phyloP scores from a whole-genome alignment of 1,140 invertebrate genomes.

The Bombyx mandarina region DNA sequence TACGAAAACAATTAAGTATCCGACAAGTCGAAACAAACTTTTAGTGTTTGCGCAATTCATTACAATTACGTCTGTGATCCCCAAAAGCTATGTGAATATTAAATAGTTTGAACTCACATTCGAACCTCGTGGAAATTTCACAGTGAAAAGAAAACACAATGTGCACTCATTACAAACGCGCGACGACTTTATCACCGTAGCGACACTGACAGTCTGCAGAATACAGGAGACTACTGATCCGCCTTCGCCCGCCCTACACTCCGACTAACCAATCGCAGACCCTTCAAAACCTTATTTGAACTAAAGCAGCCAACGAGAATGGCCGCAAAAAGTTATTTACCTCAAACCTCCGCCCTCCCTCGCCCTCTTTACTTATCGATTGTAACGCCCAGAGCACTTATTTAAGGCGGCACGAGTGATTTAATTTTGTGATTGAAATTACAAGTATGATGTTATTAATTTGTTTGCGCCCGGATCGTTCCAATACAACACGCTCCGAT shows the following conservation, averaged over 20 bases:
- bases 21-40: no score
- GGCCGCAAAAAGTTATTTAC: conserved; percentile 56
- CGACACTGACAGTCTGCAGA: conserved; percentile 1
- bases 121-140: conserved; percentile 11
- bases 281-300: no score
- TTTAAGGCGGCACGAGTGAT: conserved; percentile 54
- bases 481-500: conserved; percentile 38
- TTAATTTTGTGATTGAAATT: conserved; percentile 68
- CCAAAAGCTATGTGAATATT: no score
- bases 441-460: conserved; percentile 50
- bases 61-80: no score
- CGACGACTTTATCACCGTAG: not conserved
- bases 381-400: conserved; percentile 47
- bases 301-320: conserved; percentile 27
- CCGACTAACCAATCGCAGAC: no score
- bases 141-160: conserved; percentile 29
- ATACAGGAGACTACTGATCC: conserved; percentile 14
- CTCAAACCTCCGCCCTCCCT: conserved; percentile 42
- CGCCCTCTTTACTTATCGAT: conserved; percentile 54
- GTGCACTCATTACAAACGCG: no score
- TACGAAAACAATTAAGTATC: no score
- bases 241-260: conserved; percentile 19
- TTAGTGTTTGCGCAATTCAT: no score
- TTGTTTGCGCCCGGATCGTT: conserved; percentile 47
- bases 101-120: no score